Percentiles rank a stretch among this genome's conserved stretches.
phyloP scores from a whole-genome alignment of 2,797 vertebrate species.

The Pseudomugil tenellus region DNA sequence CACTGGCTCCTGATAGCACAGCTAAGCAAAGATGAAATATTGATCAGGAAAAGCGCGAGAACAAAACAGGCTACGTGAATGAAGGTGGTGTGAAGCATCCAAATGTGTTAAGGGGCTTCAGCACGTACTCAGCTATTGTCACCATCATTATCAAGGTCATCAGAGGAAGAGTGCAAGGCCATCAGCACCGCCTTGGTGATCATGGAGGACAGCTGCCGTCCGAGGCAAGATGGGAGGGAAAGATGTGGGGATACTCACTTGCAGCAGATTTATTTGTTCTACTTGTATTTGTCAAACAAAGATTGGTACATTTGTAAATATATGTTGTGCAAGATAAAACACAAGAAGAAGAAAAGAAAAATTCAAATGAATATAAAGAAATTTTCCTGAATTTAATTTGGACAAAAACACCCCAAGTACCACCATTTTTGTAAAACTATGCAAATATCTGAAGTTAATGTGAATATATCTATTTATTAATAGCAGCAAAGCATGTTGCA shows the following conservation, averaged over 20 bases:
- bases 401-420: background rate
- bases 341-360: background rate
- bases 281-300: conserved; percentile 30
- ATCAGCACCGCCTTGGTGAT: conserved; percentile 48
- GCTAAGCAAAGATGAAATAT: conserved; percentile 61
- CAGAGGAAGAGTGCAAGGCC: conserved; percentile 30
- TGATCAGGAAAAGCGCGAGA: conserved; percentile 47
- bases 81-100: conserved; percentile 31
- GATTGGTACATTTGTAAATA: conserved; percentile 1
- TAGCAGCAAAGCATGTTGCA: background rate
- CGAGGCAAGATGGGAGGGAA: conserved; percentile 37
- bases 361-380: too few relatives aligned
- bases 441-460: background rate
- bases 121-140: conserved; percentile 53
- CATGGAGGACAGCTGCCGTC: conserved; percentile 58
- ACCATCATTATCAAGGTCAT: conserved; percentile 69
- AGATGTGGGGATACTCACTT: conserved; percentile 8
- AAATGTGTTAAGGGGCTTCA: conserved; percentile 47
- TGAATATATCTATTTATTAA: background rate
- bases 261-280: conserved; percentile 24
- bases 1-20: conserved; percentile 23
- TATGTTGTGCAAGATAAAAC: background rate
- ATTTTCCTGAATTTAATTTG: background rate
- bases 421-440: background rate
- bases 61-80: conserved; percentile 42